These are phyloP conservation scores for Cyprinodon variegatus DNA, from an alignment of 2,113 vertebrate species.

Conservation along the genomic window DNA sequence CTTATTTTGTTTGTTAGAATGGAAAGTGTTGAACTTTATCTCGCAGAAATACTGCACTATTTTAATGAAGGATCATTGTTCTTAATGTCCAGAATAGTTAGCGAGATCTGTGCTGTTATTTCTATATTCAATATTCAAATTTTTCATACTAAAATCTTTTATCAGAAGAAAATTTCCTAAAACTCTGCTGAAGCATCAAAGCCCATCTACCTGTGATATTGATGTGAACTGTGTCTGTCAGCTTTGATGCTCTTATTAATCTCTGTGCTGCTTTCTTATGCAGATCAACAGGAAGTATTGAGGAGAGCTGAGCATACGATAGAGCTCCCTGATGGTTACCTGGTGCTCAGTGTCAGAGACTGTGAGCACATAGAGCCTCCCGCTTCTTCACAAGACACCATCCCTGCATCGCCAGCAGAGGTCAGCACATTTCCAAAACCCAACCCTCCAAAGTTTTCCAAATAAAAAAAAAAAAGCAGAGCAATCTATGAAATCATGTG, in stretches of 20 bases:
- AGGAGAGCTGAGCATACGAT: conserved; percentile 22
- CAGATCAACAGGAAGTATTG: conserved; percentile 50
- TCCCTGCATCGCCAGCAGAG: conserved; percentile 9
- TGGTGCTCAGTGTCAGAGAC: conserved; percentile 32
- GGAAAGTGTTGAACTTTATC: too few relatives aligned
- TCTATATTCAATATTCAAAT: too few relatives aligned
- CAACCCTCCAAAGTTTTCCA: background rate
- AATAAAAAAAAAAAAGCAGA: background rate
- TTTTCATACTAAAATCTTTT: too few relatives aligned
- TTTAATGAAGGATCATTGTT: too few relatives aligned
- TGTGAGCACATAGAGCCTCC: background rate
- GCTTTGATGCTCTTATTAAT: too few relatives aligned
- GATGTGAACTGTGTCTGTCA: background rate
- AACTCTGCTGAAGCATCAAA: too few relatives aligned
- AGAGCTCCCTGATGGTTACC: background rate
- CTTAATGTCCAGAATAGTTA: too few relatives aligned
- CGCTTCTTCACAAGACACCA: background rate
- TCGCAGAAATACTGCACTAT: too few relatives aligned
- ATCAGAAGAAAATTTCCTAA: too few relatives aligned
- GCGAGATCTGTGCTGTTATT: too few relatives aligned
- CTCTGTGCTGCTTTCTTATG: background rate
- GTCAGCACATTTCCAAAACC: conserved; percentile 4
- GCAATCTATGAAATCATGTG: background rate
- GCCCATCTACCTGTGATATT: background rate
- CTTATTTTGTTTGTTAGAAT: too few relatives aligned